phyloP scores from a whole-genome alignment of 2,888 invertebrate genomes.

The Ophioninae sp. region DNA sequence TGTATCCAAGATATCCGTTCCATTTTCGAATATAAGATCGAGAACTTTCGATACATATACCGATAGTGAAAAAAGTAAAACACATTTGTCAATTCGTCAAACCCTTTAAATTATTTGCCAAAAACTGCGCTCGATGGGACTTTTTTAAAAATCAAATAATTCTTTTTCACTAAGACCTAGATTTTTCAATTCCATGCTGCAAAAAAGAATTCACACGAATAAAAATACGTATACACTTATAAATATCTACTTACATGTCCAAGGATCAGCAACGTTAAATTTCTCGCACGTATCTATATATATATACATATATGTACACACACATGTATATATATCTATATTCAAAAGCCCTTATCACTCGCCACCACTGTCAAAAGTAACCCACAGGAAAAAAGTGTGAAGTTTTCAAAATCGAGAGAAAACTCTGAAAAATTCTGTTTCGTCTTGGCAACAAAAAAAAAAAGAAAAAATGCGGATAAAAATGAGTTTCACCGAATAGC shows the following conservation, averaged over 20 bases:
- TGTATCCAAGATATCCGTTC: background rate
- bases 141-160: background rate
- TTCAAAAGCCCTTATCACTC: constrained; percentile 30
- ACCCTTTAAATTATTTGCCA: background rate
- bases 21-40: background rate
- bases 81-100: background rate
- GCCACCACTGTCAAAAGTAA: constrained; percentile 3
- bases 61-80: background rate
- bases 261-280: constrained; percentile 64
- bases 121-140: background rate
- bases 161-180: background rate
- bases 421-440: too few relatives aligned
- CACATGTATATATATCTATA: too few relatives aligned
- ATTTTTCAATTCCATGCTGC: background rate
- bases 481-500: background rate
- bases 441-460: background rate
- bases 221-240: background rate
- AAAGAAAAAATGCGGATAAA: background rate
- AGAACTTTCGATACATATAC: background rate
- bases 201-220: background rate
- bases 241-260: constrained; percentile 66
- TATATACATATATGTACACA: background rate
- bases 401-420: background rate
- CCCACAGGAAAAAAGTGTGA: background rate
- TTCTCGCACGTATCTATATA: constrained; percentile 57